Base-by-base conservation (phyloP, 2,797 vertebrate genomes). In the Lophotriccus pileatus region DNA sequence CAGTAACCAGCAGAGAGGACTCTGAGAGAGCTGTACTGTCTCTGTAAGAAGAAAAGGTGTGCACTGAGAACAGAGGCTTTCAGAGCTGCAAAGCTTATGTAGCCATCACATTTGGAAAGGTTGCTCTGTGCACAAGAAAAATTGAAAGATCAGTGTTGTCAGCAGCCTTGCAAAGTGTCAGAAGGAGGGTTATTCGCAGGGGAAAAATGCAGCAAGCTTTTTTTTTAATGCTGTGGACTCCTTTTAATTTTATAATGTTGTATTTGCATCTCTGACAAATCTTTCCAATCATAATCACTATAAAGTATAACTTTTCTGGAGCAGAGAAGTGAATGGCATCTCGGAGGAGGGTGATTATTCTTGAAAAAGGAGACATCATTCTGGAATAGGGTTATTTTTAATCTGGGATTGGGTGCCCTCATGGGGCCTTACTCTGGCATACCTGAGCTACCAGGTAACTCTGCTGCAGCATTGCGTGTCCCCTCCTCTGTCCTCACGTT, bases 171-270 rank as follows among this genome's bases (percentile, higher is more conserved):
- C 11, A 34, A 70, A 25, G 15, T 39, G 43, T 79, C 73, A 49
- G 32, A 58, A 73, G 25, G 8, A 25, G 19, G 3, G 8, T 39
- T 77, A 62, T 27, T 18, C 0, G 1, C 4, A 3, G 21, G n/a
- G 34, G 9, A n/a, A 62, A 76, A 68, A 63, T 9, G 12, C 47
- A 84, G 28, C 37, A 77, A 77, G 37, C 2, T 43, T 69, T 39
- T 36, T 37, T 80, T 81, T 82, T 19, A 68, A 58, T 1, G 2
- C 30, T 3, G 0, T 58, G 43, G 27, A 15, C 9, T 23, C 9
- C 47, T 84, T 87, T 78, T 25, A 56, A 55, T 53, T 64, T 39
- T 64, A 3, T 55, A 36, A 15, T 24, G 4, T 34, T 43, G 10
- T 44, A n/a, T 52, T 81, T 89, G 5, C 37, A 46, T 63, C n/a